Evolutionary conservation across 2,797 vertebrate genomes (phyloP).

Genomic region (Sebastes matsubarae): DNA sequence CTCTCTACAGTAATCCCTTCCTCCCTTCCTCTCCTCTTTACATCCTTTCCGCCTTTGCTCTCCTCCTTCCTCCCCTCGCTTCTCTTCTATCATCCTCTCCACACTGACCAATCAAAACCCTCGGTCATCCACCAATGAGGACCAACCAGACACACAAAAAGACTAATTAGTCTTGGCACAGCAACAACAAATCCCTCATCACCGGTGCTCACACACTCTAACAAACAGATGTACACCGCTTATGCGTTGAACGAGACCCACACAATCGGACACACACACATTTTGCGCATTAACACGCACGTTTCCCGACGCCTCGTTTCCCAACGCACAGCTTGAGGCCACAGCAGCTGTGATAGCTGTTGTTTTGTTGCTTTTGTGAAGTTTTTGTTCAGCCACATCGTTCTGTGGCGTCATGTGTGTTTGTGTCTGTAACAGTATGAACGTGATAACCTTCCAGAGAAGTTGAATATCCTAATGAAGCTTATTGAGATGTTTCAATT

Average conservation of each 20-base stretch:
- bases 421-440: not conserved
- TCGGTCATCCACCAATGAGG: slow-evolving; percentile 4
- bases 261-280: slow-evolving; percentile 11
- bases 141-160: slow-evolving; percentile 31
- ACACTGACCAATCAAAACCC: slow-evolving; percentile 38
- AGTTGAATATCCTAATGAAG: slow-evolving; percentile 27
- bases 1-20: not conserved
- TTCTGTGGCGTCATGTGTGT: not conserved
- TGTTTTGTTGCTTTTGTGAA: slow-evolving; percentile 27
- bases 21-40: too few species aligned
- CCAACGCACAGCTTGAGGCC: slow-evolving; percentile 1
- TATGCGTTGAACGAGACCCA: slow-evolving; percentile 19
- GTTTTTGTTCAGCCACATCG: slow-evolving; percentile 16
- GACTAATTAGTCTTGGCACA: slow-evolving; percentile 61
- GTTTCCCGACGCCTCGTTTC: not conserved
- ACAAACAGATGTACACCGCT: slow-evolving; percentile 41
- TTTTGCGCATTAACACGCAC: slow-evolving; percentile 12
- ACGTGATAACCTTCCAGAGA: not conserved
- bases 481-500: slow-evolving; percentile 38
- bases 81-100: not conserved
- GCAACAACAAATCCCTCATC: slow-evolving; percentile 47
- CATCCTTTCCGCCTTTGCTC: too few species aligned
- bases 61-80: not conserved
- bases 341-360: slow-evolving; percentile 49
- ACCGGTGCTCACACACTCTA: slow-evolving; percentile 20